Evolutionary conservation across 1,140 invertebrate species (phyloP).

Genomic region (Camponotus pennsylvanicus): DNA sequence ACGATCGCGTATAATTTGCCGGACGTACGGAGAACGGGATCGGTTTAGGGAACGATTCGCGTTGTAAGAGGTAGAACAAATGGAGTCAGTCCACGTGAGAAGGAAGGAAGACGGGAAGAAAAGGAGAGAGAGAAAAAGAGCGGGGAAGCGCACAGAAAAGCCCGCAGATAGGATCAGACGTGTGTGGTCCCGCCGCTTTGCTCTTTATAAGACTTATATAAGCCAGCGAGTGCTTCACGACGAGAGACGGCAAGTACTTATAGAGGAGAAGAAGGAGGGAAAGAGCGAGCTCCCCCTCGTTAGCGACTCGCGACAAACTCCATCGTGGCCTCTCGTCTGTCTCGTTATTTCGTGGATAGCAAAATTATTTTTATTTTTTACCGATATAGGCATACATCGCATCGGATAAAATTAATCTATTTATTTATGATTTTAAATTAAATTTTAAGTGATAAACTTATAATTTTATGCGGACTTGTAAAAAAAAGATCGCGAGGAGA

Average conservation of each 20-base stretch:
- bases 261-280: slow-evolving; percentile 40
- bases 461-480: no score
- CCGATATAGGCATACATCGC: neutral
- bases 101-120: slow-evolving; percentile 67
- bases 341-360: slow-evolving; percentile 1
- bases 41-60: slow-evolving; percentile 58
- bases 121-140: slow-evolving; percentile 72
- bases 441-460: no score
- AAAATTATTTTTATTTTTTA: slow-evolving; percentile 36
- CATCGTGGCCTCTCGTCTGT: slow-evolving; percentile 50
- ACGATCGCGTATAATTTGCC: slow-evolving; percentile 71
- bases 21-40: slow-evolving; percentile 59
- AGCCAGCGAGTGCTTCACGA: slow-evolving; percentile 77
- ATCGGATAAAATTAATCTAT: neutral
- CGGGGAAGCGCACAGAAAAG: slow-evolving; percentile 70
- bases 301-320: slow-evolving; percentile 85
- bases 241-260: slow-evolving; percentile 46
- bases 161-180: slow-evolving; percentile 85
- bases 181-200: slow-evolving; percentile 85
- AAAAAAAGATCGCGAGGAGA: neutral
- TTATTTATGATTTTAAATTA: neutral
- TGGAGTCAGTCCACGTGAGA: slow-evolving; percentile 36
- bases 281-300: slow-evolving; percentile 80
- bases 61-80: slow-evolving; percentile 63
- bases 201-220: slow-evolving; percentile 86